A percentile compares a stretch with the other conserved stretches of the same genome.
Evolutionary conservation across 2,797 vertebrate species (phyloP).

Genomic region (Propithecus perrieri): DNA sequence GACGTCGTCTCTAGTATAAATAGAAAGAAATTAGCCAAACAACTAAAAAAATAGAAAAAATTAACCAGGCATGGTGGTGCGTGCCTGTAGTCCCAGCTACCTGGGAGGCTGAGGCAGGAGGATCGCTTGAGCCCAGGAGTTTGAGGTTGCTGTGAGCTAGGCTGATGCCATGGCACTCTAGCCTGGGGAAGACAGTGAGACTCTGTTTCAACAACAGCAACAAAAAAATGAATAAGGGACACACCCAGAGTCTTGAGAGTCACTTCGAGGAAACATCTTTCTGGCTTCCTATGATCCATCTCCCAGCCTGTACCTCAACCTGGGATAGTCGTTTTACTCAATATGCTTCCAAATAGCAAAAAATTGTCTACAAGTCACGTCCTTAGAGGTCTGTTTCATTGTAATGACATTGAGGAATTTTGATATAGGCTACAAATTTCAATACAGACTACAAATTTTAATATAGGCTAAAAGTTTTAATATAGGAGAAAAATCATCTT

Average conservation of each 20-base stretch:
- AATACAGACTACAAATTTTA: neutral
- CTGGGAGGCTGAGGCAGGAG: no score
- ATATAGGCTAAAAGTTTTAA: neutral
- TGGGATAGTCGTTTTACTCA: neutral
- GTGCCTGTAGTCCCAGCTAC: no score
- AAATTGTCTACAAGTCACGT: neutral
- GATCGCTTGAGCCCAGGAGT: no score
- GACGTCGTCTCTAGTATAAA: no score
- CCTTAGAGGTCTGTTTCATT: neutral
- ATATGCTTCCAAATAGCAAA: neutral
- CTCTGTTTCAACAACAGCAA: no score
- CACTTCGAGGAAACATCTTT: neutral
- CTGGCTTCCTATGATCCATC: neutral
- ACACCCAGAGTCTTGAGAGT: neutral
- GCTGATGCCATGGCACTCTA: no score
- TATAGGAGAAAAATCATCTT: neutral
- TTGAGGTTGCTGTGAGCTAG: no score
- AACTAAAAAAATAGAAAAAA: no score
- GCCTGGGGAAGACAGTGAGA: no score
- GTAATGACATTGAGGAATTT: constrained; percentile 22
- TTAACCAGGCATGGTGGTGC: no score
- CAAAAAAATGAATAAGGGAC: neutral
- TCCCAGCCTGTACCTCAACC: neutral
- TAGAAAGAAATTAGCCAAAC: no score
- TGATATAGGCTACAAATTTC: neutral